Evolutionary conservation across 1,140 invertebrate species (phyloP), one percentile per base, ranked within the genome.

Genomic region (Dufourea novaeangliae): DNA sequence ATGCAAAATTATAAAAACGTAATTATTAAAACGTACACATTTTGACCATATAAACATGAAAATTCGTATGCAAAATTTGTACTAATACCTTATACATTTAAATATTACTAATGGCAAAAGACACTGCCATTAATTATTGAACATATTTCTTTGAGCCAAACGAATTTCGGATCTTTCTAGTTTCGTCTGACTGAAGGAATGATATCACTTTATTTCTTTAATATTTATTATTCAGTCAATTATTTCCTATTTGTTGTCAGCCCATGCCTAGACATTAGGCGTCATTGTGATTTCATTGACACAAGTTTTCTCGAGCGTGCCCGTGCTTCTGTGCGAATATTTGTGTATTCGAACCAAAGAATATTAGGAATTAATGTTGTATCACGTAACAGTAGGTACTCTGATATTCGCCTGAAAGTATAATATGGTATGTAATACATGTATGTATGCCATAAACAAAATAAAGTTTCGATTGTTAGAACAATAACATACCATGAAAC

Each of bases 311-410:
- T 93, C 62, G 96, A 96, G 86, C 96, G 94, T 37, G 95, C 95
- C 86, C 96, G 95, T 14, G 95, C 95, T 90, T 98, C 97, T 85
- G 96, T 95, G 76, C 97, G 92, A 63, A 96, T 95, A 67, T 95
- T 97, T n/a, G 96, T 97, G 89, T 98, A 98, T 88, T 98, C 97
- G 90, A 98, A 98, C 97, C 97, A 98, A 70, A 98, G 90, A 10
- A 98, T 96, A 90, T 98, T 98, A 17, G 97, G 98, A 90, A 98
- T 98, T 37, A 98, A 92, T 10, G 97, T 97, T 57, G 97, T 97
- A 87, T 98, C 98, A 83, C 97, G 93, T 77, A 98, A 92, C 92
- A 98, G 94, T 75, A 98, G 91, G 88, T 97, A 95, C 93, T 98
- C 97, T 71, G 96, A 97, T 87, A 97, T 93, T 92, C 95, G 96